These are phyloP conservation scores for Clupea harengus DNA, from an alignment of 2,113 vertebrate genomes.

Conservation along the genomic window DNA sequence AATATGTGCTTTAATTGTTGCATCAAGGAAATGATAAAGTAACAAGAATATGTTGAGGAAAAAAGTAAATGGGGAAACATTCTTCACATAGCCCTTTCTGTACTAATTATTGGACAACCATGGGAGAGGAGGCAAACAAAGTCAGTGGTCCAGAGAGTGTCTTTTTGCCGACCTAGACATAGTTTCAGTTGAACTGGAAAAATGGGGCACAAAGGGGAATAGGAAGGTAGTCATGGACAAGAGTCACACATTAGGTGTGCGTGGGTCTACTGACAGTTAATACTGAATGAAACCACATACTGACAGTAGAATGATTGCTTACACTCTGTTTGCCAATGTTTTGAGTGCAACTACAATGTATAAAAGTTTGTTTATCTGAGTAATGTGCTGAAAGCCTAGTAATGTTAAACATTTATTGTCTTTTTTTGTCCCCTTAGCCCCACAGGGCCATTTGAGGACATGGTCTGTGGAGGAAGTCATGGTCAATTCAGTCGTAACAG, in stretches of 20 bases:
- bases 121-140: conserved; percentile 34
- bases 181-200: background rate
- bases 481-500: conserved; percentile 16
- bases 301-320: no score
- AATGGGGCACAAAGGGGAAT: background rate
- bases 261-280: no score
- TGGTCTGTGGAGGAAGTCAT: background rate
- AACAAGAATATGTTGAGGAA: conserved; percentile 64
- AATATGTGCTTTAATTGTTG: conserved; percentile 69
- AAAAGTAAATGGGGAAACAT: conserved; percentile 64
- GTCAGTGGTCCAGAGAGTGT: background rate
- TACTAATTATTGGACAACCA: conserved; percentile 61
- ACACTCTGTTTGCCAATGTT: no score
- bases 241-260: no score
- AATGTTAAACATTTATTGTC: background rate
- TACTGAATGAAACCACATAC: no score
- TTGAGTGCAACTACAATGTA: no score
- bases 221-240: no score
- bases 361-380: no score
- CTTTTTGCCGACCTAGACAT: background rate
- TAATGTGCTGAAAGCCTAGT: background rate
- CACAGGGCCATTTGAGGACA: conserved; percentile 21
- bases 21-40: conserved; percentile 64
- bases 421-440: background rate
- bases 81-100: conserved; percentile 64